Conservation (phyloP, 2,113 vertebrate species). For the Corythoichthys haematopterus region DNA sequence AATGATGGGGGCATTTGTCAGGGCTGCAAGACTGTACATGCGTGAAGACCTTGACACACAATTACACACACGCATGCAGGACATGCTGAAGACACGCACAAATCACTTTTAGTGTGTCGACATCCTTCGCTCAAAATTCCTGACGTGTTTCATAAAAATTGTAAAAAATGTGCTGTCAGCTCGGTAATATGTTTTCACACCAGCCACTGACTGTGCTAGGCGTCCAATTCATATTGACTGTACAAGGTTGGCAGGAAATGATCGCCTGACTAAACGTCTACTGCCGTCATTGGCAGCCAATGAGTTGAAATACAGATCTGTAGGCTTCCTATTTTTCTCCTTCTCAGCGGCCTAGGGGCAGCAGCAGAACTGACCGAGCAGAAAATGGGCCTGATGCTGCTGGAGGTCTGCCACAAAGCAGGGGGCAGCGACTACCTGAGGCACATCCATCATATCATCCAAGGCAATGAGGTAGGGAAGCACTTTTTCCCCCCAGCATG, state of each 20-base stretch:
- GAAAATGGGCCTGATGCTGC: constrained; percentile 95
- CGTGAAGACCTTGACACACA: constrained; percentile 60
- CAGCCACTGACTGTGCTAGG: too few relatives aligned
- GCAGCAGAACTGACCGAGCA: constrained; percentile 89
- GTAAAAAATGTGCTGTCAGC: constrained; percentile 31
- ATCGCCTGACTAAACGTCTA: too few relatives aligned
- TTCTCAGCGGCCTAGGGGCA: constrained; percentile 73
- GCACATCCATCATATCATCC: constrained; percentile 99
- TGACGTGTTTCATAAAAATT: constrained; percentile 37
- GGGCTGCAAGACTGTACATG: constrained; percentile 40
- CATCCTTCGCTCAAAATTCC: constrained; percentile 34
- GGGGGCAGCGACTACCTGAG: constrained; percentile 94
- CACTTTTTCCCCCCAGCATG: constrained; percentile 87
- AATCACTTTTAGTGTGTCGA: constrained; percentile 35
- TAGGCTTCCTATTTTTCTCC: constrained; percentile 23
- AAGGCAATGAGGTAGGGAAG: constrained; percentile 99
- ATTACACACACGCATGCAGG: constrained; percentile 39
- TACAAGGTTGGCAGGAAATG: too few relatives aligned
- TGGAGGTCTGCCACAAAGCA: constrained; percentile 99
- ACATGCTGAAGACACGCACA: constrained; percentile 34
- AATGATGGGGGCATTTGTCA: constrained; percentile 46
- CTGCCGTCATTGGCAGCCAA: too few relatives aligned
- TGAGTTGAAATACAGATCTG: too few relatives aligned
- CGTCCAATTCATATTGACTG: too few relatives aligned
- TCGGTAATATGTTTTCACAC: neutral